phyloP scores from a whole-genome alignment of 2,888 invertebrate species.

The Sussaba pulchella region DNA sequence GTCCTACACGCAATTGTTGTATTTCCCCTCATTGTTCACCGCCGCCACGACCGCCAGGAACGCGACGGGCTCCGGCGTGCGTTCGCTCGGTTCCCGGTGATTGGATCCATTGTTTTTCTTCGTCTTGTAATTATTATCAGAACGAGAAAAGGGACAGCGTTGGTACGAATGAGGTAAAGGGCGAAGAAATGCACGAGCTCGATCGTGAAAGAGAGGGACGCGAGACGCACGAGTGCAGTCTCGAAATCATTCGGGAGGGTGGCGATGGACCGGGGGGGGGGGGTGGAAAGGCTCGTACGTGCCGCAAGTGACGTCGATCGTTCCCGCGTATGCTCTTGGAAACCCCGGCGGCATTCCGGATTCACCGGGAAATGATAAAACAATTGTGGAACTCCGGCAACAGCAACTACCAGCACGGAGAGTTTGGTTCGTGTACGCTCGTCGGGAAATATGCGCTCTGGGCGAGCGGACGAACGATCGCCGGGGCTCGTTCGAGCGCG shows the following conservation, averaged over 20 bases:
- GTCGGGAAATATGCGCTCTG: no score
- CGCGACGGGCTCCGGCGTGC: slow-evolving; percentile 20
- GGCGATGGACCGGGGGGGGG: no score
- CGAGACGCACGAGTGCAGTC: slow-evolving; percentile 40
- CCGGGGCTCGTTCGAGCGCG: no score
- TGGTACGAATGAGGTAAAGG: slow-evolving; percentile 21
- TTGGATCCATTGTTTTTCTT: slow-evolving; percentile 82
- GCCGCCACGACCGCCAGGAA: slow-evolving; percentile 59
- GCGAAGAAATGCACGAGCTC: slow-evolving; percentile 1
- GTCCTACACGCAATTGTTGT: slow-evolving; percentile 83
- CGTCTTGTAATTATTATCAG: slow-evolving; percentile 79
- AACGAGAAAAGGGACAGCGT: slow-evolving; percentile 60
- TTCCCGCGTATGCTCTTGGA: slow-evolving; percentile 49
- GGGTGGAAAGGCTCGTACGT: slow-evolving; percentile 62
- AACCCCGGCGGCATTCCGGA: slow-evolving; percentile 44
- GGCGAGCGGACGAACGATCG: slow-evolving; percentile 10
- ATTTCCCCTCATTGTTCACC: slow-evolving; percentile 81
- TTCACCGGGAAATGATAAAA: slow-evolving; percentile 62
- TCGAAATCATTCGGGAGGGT: slow-evolving; percentile 34
- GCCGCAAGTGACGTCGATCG: slow-evolving; percentile 65
- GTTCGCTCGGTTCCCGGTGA: slow-evolving; percentile 73
- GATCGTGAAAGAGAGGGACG: slow-evolving; percentile 3
- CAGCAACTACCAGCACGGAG: slow-evolving; percentile 33
- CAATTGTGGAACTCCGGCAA: slow-evolving; percentile 54
- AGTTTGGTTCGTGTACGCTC: no score